Base-by-base conservation (phyloP, 2,113 vertebrate genomes). In the Ophthalmolycus amberensis region DNA sequence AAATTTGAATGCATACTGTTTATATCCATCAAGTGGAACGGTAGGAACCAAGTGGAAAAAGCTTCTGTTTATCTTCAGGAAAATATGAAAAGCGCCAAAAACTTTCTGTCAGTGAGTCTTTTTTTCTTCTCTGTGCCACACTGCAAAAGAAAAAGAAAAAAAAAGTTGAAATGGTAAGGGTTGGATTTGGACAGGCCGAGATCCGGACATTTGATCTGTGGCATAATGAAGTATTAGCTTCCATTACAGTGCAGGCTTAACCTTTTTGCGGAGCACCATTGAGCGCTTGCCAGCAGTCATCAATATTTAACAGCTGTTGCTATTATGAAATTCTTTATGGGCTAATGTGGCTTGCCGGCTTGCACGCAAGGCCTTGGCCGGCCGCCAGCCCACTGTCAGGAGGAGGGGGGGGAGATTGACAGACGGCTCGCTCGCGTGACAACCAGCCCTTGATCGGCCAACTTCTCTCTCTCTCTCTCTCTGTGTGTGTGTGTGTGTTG, bases 261-360 rank as follows among this genome's bases (percentile, higher is more conserved):
- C 96, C 96, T 97, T 94, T 92, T 95, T 95, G 94, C 88, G 44
- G 94, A 93, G 92, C 94, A 27, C 93, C 95, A 95, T 96, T 96
- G 94, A 96, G 94, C 77, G 82, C 93, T 94, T 95, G 96, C 96
- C 96, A 97, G 95, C 92, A 96, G 95, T 97, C 97, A 97, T 97
- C 97, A 97, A 97, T 97, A 97, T 97, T 97, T 97, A 97, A 97
- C 97, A 97, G 97, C 97, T 98, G 97, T 96, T 97, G 96, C 96
- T 98, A 96, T 97, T 97, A 96, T 96, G 97, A 97, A 96, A 96
- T 96, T 96, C 96, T 97, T 97, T 96, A 96, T 95, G 95, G 95
- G 95, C 95, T 96, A 97, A 96, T 94, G 96, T 86, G 96, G 96
- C 95, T 96, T 90, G 93, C 91, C 92, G 91, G 96, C 93, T 97